Percentiles rank a stretch among this genome's conserved stretches.
Evolutionary conservation across 2,113 vertebrate genomes (phyloP).

Genomic region (Gallinago media): DNA sequence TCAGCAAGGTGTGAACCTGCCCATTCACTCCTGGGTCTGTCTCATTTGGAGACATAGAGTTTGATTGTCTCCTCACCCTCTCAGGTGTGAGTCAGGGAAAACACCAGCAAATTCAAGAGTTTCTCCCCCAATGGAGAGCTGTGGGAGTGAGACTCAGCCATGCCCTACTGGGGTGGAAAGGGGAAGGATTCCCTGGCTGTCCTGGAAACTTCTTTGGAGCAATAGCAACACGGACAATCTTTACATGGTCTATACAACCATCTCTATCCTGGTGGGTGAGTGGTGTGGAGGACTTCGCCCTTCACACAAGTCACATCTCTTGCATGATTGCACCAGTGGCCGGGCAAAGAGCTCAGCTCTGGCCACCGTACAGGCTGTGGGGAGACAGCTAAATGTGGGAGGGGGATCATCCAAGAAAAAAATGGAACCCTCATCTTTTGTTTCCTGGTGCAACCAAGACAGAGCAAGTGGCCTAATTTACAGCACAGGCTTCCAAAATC

Average conservation of each 20-base stretch:
- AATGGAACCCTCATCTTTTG: not conserved
- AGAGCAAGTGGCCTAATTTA: not conserved
- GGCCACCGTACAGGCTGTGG: not conserved
- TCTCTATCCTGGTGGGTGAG: not conserved
- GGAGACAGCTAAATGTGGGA: not conserved
- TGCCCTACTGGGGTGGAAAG: not conserved
- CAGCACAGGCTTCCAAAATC: not conserved
- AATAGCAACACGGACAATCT: not conserved
- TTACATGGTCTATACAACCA: not conserved
- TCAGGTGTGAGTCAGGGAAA: not conserved
- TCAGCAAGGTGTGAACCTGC: not conserved
- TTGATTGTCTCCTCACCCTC: not conserved
- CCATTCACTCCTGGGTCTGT: rapidly evolving
- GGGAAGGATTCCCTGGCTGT: rapidly evolving
- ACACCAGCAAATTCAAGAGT: not conserved
- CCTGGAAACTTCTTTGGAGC: not conserved
- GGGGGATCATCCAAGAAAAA: not conserved
- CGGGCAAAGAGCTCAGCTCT: not conserved
- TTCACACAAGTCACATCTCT: not conserved
- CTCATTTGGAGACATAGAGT: not conserved
- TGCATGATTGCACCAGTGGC: not conserved
- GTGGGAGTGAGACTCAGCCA: not conserved
- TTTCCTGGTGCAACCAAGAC: not conserved
- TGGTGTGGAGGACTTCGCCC: not conserved
- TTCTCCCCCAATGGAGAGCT: not conserved